Base-by-base conservation (phyloP, 1,140 invertebrate genomes). In the Contarinia nasturtii region DNA sequence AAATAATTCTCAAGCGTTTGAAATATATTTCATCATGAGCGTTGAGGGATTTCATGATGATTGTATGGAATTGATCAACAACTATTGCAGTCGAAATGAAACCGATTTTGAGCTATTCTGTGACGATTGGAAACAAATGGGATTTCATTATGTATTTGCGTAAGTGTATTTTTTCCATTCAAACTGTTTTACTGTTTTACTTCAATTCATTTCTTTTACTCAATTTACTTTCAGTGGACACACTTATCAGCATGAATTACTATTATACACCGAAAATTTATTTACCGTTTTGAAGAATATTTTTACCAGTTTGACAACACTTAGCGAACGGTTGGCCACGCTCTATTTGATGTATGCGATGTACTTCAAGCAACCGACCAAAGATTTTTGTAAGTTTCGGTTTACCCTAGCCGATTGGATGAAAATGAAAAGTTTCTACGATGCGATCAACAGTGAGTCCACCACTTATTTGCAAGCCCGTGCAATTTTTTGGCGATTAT, bases 281-380 rank as follows among this genome's bases (percentile, higher is more conserved):
- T 18, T 43, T 17, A 20, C 18, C 2, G 12, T 19, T 11, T 4
- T 43, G 5, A 43, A 43, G 18, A n/a, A 21, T 43, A 11, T 12
- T 12, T 21, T 43, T 21, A 11, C 18, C n/a, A 20, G 11, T 17
- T n/a, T 17, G 18, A 12, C 11, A 18, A 12, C n/a, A 7, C 2
- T 20, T 43, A 7, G n/a, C 10, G 41, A 43, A 14, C 17, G 20
- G 5, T 18, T 43, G n/a, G 41, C n/a, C 7, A 18, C 41, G 5
- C 41, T 43, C 5, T 43, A 43, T 17, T 43, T 43, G 18, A 43
- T 43, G 41, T 43, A 43, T 21, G 41, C 41, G 11, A 19, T 43
- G 41, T 43, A 43, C 18, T 43, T 43, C 41, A 43, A 43, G 20
- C 41, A 43, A 14, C 41, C 41, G 18, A 18, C 41, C 3, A 43